Conservation (phyloP, 2,797 vertebrate genomes). For the Coranthus polyacanthus region DNA sequence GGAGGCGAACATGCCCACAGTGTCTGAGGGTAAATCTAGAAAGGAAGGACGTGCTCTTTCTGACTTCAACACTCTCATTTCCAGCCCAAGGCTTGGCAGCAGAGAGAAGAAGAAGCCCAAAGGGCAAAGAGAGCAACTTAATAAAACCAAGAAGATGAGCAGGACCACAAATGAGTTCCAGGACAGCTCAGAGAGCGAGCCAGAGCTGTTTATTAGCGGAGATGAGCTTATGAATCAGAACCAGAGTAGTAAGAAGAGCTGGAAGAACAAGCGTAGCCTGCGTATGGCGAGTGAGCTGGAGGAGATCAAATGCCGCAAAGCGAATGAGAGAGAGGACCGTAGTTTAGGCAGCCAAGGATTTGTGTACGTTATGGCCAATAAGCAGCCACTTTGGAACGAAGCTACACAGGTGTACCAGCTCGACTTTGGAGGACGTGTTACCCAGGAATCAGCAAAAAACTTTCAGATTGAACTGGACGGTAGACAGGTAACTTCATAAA, state of each 20-base stretch:
- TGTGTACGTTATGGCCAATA: conserved; percentile 98
- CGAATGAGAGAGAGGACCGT: conserved; percentile 95
- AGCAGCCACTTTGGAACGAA: conserved; percentile 98
- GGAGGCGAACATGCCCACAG: conserved; percentile 91
- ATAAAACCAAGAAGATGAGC: conserved; percentile 96
- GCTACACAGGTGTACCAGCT: conserved; percentile 99
- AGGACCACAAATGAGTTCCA: conserved; percentile 95
- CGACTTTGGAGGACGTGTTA: conserved; percentile 97
- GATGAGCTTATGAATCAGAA: conserved; percentile 99
- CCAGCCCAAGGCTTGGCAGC: conserved; percentile 93
- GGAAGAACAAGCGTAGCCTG: conserved; percentile 96
- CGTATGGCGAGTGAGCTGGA: conserved; percentile 93
- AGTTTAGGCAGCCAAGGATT: conserved; percentile 97
- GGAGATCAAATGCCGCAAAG: conserved; percentile 96
- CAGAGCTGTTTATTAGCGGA: conserved; percentile 96
- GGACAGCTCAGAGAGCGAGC: conserved; percentile 98
- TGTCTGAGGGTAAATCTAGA: conserved; percentile 93
- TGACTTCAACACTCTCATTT: conserved; percentile 96
- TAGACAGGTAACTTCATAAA: conserved; percentile 89
- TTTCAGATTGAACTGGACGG: conserved; percentile 99
- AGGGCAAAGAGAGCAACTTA: conserved; percentile 92
- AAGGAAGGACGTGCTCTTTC: conserved; percentile 93
- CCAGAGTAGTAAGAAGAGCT: conserved; percentile 97
- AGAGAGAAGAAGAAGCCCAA: conserved; percentile 98
- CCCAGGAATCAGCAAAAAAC: conserved; percentile 98